Percentiles rank a stretch among this genome's conserved stretches.
phyloP scores from a whole-genome alignment of 2,113 vertebrate genomes.

The Megaceryle torquata region DNA sequence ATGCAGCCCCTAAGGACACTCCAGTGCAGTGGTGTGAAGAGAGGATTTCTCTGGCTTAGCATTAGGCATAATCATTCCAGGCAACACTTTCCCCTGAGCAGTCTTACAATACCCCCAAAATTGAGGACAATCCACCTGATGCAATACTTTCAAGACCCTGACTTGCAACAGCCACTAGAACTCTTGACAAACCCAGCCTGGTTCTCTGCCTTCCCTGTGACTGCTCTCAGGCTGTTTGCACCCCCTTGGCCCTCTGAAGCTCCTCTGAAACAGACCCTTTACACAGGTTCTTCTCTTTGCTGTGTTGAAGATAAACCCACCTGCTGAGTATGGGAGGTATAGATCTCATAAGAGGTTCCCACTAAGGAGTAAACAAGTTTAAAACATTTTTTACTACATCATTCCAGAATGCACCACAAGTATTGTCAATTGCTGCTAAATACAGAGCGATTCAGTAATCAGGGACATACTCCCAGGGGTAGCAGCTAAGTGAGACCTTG shows the following conservation, averaged over 20 bases:
- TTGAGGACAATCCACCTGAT: background rate
- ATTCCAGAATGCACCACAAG: background rate
- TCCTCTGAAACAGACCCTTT: background rate
- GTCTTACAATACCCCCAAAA: background rate
- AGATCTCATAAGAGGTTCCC: background rate
- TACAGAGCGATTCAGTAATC: fast-evolving
- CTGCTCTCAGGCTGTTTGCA: background rate
- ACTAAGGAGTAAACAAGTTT: background rate
- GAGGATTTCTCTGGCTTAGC: constrained; percentile 49
- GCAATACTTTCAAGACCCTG: background rate
- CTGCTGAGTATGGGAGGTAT: background rate
- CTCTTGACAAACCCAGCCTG: background rate
- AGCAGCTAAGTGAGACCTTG: background rate
- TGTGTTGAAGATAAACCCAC: background rate
- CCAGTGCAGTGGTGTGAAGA: constrained; percentile 19
- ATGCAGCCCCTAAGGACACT: constrained; percentile 46
- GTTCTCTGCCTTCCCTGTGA: background rate
- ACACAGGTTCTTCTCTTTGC: background rate
- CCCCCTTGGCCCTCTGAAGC: fast-evolving
- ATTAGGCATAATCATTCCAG: constrained; percentile 4
- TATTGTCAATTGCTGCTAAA: background rate
- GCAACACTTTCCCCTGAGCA: background rate
- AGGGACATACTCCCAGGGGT: background rate
- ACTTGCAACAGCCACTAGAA: background rate
- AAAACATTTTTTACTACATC: background rate